Evolutionary conservation across 1,140 invertebrate genomes (phyloP).

Genomic region (Neoseiulus cucumeris): DNA sequence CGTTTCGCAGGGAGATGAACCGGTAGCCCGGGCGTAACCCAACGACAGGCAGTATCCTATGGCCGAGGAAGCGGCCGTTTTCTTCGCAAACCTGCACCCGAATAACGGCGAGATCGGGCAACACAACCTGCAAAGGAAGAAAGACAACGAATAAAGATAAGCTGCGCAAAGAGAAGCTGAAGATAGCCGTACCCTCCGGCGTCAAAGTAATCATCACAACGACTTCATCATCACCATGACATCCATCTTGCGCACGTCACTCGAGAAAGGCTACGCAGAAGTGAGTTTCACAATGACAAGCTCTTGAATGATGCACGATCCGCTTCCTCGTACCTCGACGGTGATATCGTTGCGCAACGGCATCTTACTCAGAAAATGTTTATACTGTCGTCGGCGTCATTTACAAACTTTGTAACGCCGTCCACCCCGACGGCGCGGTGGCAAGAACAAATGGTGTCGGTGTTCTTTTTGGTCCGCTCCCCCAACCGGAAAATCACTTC

Average conservation of each 20-base stretch:
- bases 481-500: too few relatives aligned
- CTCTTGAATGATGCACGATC: too few relatives aligned
- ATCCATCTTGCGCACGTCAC: neutral
- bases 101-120: slow-evolving; percentile 86
- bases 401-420: too few relatives aligned
- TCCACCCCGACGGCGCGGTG: too few relatives aligned
- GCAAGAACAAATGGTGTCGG: too few relatives aligned
- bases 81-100: slow-evolving; percentile 94
- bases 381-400: too few relatives aligned
- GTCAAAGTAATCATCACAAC: slow-evolving; percentile 15
- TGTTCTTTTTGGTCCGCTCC: too few relatives aligned
- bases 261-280: neutral
- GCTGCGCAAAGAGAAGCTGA: slow-evolving; percentile 12
- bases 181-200: slow-evolving; percentile 7
- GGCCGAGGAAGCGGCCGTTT: slow-evolving; percentile 71
- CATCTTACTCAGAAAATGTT: too few relatives aligned
- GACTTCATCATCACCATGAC: neutral
- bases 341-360: too few relatives aligned
- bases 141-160: too few relatives aligned
- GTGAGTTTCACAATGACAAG: neutral
- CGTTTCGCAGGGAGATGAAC: slow-evolving; percentile 41
- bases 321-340: too few relatives aligned
- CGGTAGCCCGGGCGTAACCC: slow-evolving; percentile 74
- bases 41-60: slow-evolving; percentile 83
- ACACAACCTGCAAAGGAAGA: slow-evolving; percentile 48